phyloP scores from a whole-genome alignment of 2,113 vertebrate species.

The Trematocara macrostoma region DNA sequence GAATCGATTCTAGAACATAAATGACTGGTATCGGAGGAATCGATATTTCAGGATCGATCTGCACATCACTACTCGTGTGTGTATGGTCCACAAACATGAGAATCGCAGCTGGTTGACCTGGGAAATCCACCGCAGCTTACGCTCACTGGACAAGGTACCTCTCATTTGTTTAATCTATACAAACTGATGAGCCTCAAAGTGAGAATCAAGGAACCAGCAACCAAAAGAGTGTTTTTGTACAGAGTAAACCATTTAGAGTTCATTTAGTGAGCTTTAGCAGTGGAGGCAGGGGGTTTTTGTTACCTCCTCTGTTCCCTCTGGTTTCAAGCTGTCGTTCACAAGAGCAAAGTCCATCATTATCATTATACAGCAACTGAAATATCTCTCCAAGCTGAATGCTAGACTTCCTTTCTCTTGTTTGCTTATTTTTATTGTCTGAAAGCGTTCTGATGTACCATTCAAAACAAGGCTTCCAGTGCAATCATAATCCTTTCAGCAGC shows the following conservation, averaged over 20 bases:
- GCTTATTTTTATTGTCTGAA: neutral
- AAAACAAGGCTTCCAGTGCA: neutral
- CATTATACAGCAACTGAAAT: neutral
- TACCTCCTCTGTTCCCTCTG: neutral
- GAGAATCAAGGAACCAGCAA: neutral
- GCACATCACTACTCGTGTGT: no score
- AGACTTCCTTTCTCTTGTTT: neutral
- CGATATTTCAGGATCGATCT: no score
- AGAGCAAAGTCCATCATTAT: neutral
- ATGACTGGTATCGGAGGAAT: no score
- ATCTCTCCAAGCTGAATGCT: neutral
- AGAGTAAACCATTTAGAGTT: neutral
- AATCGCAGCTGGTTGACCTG: neutral
- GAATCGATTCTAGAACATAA: no score
- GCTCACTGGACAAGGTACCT: neutral
- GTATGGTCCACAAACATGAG: accelerated
- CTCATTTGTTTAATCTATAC: neutral
- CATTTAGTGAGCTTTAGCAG: neutral
- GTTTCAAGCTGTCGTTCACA: neutral
- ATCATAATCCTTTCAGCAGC: neutral
- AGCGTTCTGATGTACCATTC: neutral
- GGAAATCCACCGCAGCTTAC: neutral
- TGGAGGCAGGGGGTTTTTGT: neutral
- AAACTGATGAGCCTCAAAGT: neutral
- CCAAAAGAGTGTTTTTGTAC: neutral